Evolutionary conservation across 2,113 vertebrate species (phyloP).

Genomic region (Rhegmatorhina hoffmannsi): DNA sequence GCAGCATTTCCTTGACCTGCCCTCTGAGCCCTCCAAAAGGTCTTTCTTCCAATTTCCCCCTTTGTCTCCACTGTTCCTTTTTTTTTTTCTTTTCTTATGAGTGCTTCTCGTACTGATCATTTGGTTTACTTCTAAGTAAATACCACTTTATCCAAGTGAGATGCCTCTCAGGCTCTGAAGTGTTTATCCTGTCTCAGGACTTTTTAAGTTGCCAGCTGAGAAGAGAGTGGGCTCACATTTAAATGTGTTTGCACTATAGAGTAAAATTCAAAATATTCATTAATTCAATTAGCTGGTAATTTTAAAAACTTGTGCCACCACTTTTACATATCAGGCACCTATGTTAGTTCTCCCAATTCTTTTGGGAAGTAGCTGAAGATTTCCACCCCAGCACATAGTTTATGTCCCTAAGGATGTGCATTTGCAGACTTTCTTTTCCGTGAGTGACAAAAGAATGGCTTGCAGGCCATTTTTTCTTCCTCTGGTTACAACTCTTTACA

Average conservation of each 20-base stretch:
- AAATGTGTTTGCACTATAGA: neutral
- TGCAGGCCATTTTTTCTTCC: neutral
- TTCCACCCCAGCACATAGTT: neutral
- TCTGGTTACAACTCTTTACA: neutral
- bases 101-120: neutral
- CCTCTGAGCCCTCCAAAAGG: neutral
- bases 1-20: neutral
- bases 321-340: neutral
- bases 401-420: neutral
- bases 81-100: neutral
- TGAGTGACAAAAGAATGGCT: neutral
- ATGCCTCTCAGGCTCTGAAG: neutral
- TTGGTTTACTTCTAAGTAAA: neutral
- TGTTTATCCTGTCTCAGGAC: neutral
- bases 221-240: rapidly evolving
- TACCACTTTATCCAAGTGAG: neutral
- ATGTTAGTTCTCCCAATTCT: neutral
- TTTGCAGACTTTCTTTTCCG: neutral
- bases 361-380: neutral
- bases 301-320: neutral
- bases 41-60: neutral
- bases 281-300: neutral
- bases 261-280: neutral
- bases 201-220: neutral
- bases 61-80: neutral